A percentile compares a stretch with the other conserved stretches of the same genome.
phyloP scores from a whole-genome alignment of 2,113 vertebrate genomes.

The Garra rufa region DNA sequence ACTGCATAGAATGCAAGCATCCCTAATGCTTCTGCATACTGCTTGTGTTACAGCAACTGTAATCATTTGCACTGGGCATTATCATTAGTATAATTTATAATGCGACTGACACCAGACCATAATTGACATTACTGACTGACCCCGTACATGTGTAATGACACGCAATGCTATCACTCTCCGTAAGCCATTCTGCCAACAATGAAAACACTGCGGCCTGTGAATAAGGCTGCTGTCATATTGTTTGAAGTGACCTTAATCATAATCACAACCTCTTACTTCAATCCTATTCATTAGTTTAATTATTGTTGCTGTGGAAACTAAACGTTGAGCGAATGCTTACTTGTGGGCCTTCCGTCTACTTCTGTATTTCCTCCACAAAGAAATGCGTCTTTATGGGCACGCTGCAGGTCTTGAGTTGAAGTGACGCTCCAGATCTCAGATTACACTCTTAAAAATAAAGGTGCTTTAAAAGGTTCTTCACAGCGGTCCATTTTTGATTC shows the following conservation, averaged over 20 bases:
- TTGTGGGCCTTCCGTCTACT: neutral
- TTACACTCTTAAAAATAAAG: too few species aligned
- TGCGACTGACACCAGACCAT: neutral
- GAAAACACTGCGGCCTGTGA: neutral
- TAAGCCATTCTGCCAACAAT: neutral
- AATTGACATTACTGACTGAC: constrained; percentile 1
- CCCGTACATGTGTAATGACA: neutral
- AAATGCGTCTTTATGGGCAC: neutral
- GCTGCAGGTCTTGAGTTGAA: constrained; percentile 28
- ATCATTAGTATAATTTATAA: constrained; percentile 20
- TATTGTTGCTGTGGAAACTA: neutral
- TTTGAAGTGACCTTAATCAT: constrained; percentile 2
- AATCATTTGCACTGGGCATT: neutral
- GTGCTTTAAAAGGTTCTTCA: too few species aligned
- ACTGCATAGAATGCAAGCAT: neutral
- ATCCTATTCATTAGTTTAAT: neutral
- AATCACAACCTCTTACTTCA: constrained; percentile 11
- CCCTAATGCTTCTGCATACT: neutral
- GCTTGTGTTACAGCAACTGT: neutral
- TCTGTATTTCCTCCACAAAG: neutral
- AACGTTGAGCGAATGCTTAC: neutral
- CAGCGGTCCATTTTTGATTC: too few species aligned
- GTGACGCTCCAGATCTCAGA: neutral
- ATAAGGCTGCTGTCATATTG: neutral
- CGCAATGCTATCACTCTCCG: neutral